Base-by-base conservation (phyloP, 2,888 invertebrate species). In the Aspidiotus destructor region DNA sequence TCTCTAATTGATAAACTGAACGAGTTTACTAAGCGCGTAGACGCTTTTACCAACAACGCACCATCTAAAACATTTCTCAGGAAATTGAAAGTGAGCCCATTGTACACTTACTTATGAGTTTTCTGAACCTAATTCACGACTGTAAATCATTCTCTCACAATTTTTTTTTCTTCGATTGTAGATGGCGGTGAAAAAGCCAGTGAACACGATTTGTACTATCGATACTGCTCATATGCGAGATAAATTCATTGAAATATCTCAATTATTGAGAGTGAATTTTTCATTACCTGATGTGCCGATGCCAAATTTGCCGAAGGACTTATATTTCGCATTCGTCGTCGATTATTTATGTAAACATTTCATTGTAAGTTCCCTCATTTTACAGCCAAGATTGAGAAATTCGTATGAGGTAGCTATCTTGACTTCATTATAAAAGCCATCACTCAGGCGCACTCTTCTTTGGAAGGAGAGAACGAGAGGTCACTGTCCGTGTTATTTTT, bases 131-230 rank as follows among this genome's bases (percentile, higher is more conserved):
- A 28, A 28, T 28, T 28, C 1, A 28, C 5, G 5, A 52, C n/a
- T 52, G 13, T 52, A 3, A n/a, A 52, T 16, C 6, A 16, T 13
- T 17, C 9, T 5, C 8, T 17, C 9, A 28, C 53, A 9, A 16
- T 53, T n/a, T 42, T 13, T 13, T 48, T n/a, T 28, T 15, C 44
- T 16, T 15, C 15, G 41, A n/a, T 52, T 44, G 2, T 15, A 67
- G 67, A 57, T 67, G 7, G 67, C 89, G 67, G 86, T 94, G 6
- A 93, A 90, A 76, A 87, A 87, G 62, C 89, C 92, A 5, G 84
- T 94, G 0, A 95, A 95, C 80, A 86, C 92, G 9, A 86, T 95
- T 69, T 89, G 92, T 7, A 86, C 86, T 3, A 84, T 85, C 1
- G 90, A 84, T 74, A 81, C 86, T 0, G 78, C 83, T 54, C 92